phyloP scores from a whole-genome alignment of 2,888 invertebrate genomes.

The Cantharis nigra region DNA sequence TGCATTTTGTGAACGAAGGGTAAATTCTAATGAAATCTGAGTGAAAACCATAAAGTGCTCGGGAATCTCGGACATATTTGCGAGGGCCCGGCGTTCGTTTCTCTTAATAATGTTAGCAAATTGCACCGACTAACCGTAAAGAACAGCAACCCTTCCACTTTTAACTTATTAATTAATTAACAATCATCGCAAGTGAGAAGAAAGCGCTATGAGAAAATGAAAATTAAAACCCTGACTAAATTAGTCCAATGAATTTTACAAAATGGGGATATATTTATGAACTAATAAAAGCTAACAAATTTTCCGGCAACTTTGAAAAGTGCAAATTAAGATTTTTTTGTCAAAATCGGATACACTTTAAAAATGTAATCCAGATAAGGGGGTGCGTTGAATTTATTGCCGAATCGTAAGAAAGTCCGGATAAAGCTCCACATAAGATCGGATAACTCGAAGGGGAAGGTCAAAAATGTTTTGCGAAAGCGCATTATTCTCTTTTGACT shows the following conservation, averaged over 20 bases:
- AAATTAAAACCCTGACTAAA: constrained; percentile 53
- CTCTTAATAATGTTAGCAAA: constrained; percentile 55
- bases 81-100: constrained; percentile 38
- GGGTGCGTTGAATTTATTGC: constrained; percentile 43
- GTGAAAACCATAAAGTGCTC: constrained; percentile 50
- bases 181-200: constrained; percentile 55
- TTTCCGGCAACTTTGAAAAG: constrained; percentile 2
- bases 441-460: constrained; percentile 44
- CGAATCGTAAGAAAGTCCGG: constrained; percentile 36
- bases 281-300: constrained; percentile 11
- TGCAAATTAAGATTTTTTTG: constrained; percentile 33
- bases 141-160: constrained; percentile 53
- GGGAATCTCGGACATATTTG: constrained; percentile 55
- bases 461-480: constrained; percentile 44
- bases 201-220: constrained; percentile 45
- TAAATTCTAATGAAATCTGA: constrained; percentile 44
- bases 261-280: constrained; percentile 33
- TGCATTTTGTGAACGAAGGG: constrained; percentile 38
- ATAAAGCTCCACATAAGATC: constrained; percentile 45
- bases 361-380: constrained; percentile 35
- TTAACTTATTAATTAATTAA: constrained; percentile 58
- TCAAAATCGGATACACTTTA: constrained; percentile 34
- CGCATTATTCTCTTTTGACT: constrained; percentile 44
- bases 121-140: constrained; percentile 55
- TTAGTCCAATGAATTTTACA: constrained; percentile 47